phyloP scores from a whole-genome alignment of 2,797 vertebrate genomes.

The Apodemus agrarius region DNA sequence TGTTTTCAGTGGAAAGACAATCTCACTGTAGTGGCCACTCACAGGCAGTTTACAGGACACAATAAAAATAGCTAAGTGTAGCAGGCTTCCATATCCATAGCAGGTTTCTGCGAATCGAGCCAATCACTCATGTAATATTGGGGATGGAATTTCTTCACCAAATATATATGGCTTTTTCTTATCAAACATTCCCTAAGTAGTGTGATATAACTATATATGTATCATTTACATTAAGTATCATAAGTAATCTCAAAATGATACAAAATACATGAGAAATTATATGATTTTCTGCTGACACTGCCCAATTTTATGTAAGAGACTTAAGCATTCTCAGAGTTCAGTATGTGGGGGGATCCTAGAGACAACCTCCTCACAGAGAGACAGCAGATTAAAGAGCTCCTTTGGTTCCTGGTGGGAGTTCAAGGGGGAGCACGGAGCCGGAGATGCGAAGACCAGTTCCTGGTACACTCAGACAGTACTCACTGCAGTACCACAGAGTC shows the following conservation, averaged over 20 bases:
- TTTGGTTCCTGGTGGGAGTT: background rate
- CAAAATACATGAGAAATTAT: background rate
- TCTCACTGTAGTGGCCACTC: background rate
- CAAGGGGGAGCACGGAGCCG: background rate
- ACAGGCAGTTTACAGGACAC: background rate
- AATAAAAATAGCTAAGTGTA: slow-evolving; percentile 8
- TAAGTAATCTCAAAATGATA: background rate
- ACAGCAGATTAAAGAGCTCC: background rate
- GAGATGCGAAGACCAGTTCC: background rate
- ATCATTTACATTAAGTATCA: background rate
- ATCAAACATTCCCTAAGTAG: background rate
- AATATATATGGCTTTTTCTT: background rate
- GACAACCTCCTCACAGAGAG: background rate
- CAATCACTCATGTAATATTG: background rate
- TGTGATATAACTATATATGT: background rate
- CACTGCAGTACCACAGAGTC: background rate
- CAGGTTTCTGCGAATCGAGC: background rate
- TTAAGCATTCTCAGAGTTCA: background rate
- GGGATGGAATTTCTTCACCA: background rate
- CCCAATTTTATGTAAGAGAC: background rate
- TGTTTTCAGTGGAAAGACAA: background rate
- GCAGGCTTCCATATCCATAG: background rate
- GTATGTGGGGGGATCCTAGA: background rate
- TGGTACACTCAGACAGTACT: background rate
- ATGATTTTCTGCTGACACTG: background rate